Evolutionary conservation across 2,888 invertebrate species (phyloP), one percentile per base, ranked within the genome.

Genomic region (Epirrhoe alternata): DNA sequence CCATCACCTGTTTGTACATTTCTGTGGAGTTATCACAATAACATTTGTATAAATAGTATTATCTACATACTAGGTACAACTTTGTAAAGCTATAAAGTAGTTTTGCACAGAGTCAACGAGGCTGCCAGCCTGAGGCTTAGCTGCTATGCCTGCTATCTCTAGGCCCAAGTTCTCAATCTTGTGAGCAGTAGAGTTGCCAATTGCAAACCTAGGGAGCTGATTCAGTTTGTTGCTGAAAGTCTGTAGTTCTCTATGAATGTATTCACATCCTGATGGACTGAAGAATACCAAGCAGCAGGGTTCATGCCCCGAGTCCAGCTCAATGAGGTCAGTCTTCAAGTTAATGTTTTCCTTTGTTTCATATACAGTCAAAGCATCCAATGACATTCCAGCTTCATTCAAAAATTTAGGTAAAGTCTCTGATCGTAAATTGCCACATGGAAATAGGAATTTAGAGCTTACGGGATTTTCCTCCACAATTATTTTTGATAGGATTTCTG

Each of bases 231-330:
- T 91, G 70, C 75, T 84, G 67, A 92, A 88, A 0, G 92, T 91
- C 73, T 92, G 92, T 33, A 92, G 82, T 71, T 89, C 88, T 4
- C 91, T 76, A 71, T 91, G 84, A 17, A 88, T 85, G 72, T 92
- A 92, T 70, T 92, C 92, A 60, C 90, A 91, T 0, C 92, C 92
- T 0, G 92, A 92, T 0, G 92, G 92, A 67, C 92, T 92, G 69
- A 93, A 93, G 78, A 92, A 92, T 56, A 92, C 90, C 80, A 92
- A 78, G 64, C 90, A 88, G 47, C 85, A 84, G 0, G 85, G 89
- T 12, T 70, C 60, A 0, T 70, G 71, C 16, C 71, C 74, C 0
- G 74, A 69, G 0, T 84, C 77, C 7, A 92, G 74, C 33, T 85
- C 79, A 71, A 88, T 83, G 38, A 92, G 74, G 70, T 85, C 79